Evolutionary conservation across 2,888 invertebrate species (phyloP), one percentile per base, ranked within the genome.

Genomic region (Pterobdella sp.): DNA sequence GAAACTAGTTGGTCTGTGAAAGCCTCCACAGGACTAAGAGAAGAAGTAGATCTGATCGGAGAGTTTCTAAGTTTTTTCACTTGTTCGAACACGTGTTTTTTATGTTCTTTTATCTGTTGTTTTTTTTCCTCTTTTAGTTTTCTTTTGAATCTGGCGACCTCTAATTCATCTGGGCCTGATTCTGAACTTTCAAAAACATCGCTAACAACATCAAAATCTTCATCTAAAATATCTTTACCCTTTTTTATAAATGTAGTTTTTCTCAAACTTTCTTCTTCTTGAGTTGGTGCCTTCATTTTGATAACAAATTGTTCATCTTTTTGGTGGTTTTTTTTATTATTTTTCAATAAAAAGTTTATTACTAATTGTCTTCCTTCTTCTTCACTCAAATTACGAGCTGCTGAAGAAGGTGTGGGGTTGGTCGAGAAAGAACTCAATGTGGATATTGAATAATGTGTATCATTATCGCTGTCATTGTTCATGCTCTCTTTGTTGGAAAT

Each of bases 171-270:
- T 26, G 60, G 26, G n/a, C n/a, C 60, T 26, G 60, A 18, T 3
- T 56, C 60, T 56, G 60, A 56, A 56, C 60, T 56, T 26, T 56
- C 60, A 56, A 56, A 56, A 4, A 56, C 60, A 56, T 56, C 60
- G 26, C 60, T 56, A 22, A 56, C 14, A 22, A 56, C 60, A 26
- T 56, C 60, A n/a, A 56, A 56, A 26, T 56, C 60, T 3, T 56
- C 60, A n/a, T 56, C 60, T 26, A n/a, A 26, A 22, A 56, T 26
- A 26, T 56, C 60, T 22, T 56, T 56, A 3, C 60, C 60, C 26
- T 56, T 56, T 22, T 56, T 56, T 26, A 56, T 26, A 56, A 56
- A 56, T 22, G 60, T 56, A 22, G 60, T 56, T n/a, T 56, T 56
- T 56, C 60, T 56, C 60, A 56, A 22, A 3, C 60, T 22, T n/a